Conservation (phyloP, 2,113 vertebrate genomes). For the Cynoglossus semilaevis region DNA sequence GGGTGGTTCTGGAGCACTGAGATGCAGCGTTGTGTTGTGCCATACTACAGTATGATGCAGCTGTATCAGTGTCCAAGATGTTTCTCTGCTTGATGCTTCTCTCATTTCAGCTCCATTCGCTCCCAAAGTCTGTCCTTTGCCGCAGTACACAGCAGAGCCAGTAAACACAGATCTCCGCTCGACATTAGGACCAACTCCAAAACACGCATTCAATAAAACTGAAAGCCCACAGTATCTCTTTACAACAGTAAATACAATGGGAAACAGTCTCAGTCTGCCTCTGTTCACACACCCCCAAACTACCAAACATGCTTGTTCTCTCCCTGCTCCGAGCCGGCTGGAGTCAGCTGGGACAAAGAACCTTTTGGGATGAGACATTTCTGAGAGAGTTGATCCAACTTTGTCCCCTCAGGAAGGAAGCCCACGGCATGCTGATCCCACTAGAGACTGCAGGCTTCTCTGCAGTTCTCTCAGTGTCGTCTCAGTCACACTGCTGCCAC, state of each 20-base stretch:
- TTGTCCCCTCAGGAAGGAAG: conserved; percentile 56
- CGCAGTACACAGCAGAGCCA: background rate
- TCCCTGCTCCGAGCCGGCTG: conserved; percentile 49
- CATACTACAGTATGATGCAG: conserved; percentile 45
- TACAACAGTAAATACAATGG: conserved; percentile 21
- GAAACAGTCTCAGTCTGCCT: conserved; percentile 24
- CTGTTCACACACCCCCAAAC: conserved; percentile 36
- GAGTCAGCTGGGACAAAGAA: conserved; percentile 59
- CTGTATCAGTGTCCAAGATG: conserved; percentile 47
- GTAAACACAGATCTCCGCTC: conserved; percentile 29
- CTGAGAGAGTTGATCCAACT: conserved; percentile 53
- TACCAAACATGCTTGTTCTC: conserved; percentile 51
- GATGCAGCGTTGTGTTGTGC: conserved; percentile 35
- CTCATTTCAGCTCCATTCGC: conserved; percentile 58
- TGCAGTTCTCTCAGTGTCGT: conserved; percentile 54
- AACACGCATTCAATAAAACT: conserved; percentile 20
- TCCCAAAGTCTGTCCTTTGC: conserved; percentile 41
- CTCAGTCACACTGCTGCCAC: conserved; percentile 6
- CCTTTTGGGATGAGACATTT: conserved; percentile 50
- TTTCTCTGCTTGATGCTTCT: conserved; percentile 54
- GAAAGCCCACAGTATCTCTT: conserved; percentile 32
- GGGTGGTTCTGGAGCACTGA: conserved; percentile 8
- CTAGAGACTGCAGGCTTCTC: conserved; percentile 36
- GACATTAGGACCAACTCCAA: conserved; percentile 14
- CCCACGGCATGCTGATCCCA: conserved; percentile 59